Conservation (phyloP, 2,113 vertebrate species). For the Sprattus sprattus region DNA sequence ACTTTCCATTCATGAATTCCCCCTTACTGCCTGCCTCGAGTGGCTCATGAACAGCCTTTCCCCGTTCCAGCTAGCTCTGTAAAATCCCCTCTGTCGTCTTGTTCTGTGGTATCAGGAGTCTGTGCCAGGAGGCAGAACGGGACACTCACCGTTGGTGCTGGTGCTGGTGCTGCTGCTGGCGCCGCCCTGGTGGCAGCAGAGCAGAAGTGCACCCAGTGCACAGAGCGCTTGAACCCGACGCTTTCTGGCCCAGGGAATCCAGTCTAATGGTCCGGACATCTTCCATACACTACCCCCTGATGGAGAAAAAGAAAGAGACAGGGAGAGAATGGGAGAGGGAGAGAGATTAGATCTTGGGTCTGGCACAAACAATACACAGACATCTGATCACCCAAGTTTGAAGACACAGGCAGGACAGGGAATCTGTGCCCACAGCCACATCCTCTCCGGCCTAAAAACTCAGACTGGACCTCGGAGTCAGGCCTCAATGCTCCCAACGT, state of each 20-base stretch:
- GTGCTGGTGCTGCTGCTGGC: conserved; percentile 46
- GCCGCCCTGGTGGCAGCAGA: conserved; percentile 67
- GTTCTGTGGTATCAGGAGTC: not conserved
- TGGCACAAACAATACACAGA: not conserved
- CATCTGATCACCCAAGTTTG: not conserved
- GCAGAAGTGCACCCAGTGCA: conserved; percentile 63
- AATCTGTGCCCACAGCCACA: not conserved
- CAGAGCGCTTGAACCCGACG: conserved; percentile 64
- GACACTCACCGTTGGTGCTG: conserved; percentile 55
- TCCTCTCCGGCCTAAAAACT: not conserved
- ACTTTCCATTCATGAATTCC: not conserved
- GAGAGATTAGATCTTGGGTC: not conserved
- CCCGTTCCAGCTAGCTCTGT: not conserved
- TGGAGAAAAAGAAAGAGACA: not conserved
- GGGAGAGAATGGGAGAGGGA: not conserved
- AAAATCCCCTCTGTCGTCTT: not conserved
- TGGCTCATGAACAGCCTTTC: not conserved
- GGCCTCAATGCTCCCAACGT: not conserved
- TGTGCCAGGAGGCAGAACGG: not conserved
- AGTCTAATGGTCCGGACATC: conserved; percentile 69
- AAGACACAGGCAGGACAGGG: not conserved
- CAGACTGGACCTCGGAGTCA: not conserved
- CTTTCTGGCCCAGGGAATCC: conserved; percentile 71
- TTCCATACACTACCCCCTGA: conserved; percentile 71
- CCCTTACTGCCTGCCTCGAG: not conserved